Evolutionary conservation across 2,113 vertebrate genomes (phyloP).

Genomic region (Lepus americanus): DNA sequence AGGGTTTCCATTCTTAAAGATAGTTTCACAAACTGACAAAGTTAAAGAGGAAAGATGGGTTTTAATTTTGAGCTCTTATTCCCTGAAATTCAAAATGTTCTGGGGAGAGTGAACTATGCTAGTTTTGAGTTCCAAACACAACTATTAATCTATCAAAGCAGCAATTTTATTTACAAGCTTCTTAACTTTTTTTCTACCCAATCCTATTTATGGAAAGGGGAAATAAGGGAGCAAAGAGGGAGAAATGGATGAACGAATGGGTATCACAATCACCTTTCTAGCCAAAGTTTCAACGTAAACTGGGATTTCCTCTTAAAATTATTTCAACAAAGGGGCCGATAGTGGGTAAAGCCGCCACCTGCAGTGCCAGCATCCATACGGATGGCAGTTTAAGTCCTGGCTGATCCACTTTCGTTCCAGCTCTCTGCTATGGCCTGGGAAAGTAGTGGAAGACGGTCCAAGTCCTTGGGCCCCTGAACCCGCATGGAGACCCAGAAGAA

Average conservation of each 20-base stretch:
- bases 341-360: too few relatives aligned
- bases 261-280: neutral
- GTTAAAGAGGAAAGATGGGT: constrained; percentile 45
- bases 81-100: constrained; percentile 40
- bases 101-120: neutral
- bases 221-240: neutral
- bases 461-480: too few relatives aligned
- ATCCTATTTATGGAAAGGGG: neutral
- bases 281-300: neutral
- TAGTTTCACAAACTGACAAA: constrained; percentile 51
- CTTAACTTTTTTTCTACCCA: neutral
- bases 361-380: too few relatives aligned
- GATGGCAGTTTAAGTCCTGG: too few relatives aligned
- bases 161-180: constrained; percentile 36
- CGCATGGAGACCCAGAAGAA: too few relatives aligned
- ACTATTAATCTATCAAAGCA: constrained; percentile 26
- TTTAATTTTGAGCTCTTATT: constrained; percentile 61
- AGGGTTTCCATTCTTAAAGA: constrained; percentile 56
- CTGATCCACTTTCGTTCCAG: too few relatives aligned
- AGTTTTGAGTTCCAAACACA: constrained; percentile 55
- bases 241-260: neutral
- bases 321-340: constrained; percentile 16
- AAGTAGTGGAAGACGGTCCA: too few relatives aligned
- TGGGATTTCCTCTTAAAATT: constrained; percentile 15
- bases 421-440: too few relatives aligned